A percentile compares a stretch with the other conserved stretches of the same genome.
phyloP scores from a whole-genome alignment of 1,140 invertebrate genomes.

The Notospermus geniculatus region DNA sequence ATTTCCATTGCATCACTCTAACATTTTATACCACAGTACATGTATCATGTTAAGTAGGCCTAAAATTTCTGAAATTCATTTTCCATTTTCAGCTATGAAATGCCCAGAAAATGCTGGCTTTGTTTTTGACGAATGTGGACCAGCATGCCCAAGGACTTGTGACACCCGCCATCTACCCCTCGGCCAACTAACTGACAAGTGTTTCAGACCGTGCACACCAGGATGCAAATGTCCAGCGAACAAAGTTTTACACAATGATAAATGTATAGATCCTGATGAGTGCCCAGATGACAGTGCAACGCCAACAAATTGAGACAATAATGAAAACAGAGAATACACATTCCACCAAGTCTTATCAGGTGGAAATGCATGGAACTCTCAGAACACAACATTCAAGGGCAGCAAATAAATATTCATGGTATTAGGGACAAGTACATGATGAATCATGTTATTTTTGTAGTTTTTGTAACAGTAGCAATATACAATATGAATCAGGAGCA shows the following conservation, averaged over 20 bases:
- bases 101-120: constrained; percentile 49
- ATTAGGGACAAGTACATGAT: too few relatives aligned
- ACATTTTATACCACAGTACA: background rate
- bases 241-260: constrained; percentile 48
- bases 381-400: too few relatives aligned
- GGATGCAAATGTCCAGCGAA: constrained; percentile 54
- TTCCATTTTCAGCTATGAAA: constrained; percentile 34
- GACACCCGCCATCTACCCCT: constrained; percentile 37
- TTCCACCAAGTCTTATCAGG: too few relatives aligned
- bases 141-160: constrained; percentile 52
- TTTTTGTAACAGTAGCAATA: too few relatives aligned
- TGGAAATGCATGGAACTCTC: too few relatives aligned
- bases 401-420: too few relatives aligned
- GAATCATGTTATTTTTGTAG: too few relatives aligned
- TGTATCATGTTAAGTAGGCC: background rate
- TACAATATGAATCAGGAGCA: too few relatives aligned
- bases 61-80: background rate
- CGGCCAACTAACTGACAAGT: constrained; percentile 34
- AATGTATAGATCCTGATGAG: constrained; percentile 41
- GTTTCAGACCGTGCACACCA: constrained; percentile 53
- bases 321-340: too few relatives aligned
- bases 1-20: background rate
- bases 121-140: constrained; percentile 54
- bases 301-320: background rate
- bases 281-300: constrained; percentile 36